Evolutionary conservation across 2,113 vertebrate genomes (phyloP), one percentile per base, ranked within the genome.

Genomic region (Dicentrarchus labrax): DNA sequence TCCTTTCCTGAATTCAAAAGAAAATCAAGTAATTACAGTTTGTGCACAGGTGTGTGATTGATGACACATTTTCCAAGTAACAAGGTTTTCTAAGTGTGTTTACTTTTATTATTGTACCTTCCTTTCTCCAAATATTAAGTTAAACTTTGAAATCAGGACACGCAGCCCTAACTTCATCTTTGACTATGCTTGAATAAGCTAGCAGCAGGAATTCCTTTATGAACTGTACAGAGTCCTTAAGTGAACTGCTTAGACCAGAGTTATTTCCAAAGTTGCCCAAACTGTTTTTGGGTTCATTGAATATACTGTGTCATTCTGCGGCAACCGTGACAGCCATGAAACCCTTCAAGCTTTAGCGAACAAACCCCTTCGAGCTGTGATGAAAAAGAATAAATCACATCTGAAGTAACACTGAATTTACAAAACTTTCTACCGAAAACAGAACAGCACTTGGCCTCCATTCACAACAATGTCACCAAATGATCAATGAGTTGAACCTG

Each of bases 401-500:
- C 62, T 21, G 12, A 81, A 76, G 66, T n/a, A 70, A 74, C n/a
- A 43, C n/a, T 57, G 60, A 73, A 84, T 81, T 76, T 71, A 84
- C 76, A 62, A 64, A 62, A 75, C 43, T 80, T 83, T 78, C 41
- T 13, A 36, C 53, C 21, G 47, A 69, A 86, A 86, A 68, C 12
- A 67, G 57, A 81, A 62, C 19, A 39, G 68, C 45, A 15, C 66
- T 66, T 41, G 66, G 82, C 84, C 53, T 84, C 62, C 66, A 53
- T 72, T 91, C 64, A 81, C 75, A 74, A 76, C 73, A 56, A 53
- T 72, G 83, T 82, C 86, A 88, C 39, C 8, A 10, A 78, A 79
- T 83, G 88, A 93, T 90, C 88, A 82, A 87, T 73, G 89, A 51
- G 86, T 75, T 36, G 45, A 85, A 81, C 69, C 69, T 30, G 17